phyloP scores from a whole-genome alignment of 2,888 invertebrate species.

The Anthrax anthrax region DNA sequence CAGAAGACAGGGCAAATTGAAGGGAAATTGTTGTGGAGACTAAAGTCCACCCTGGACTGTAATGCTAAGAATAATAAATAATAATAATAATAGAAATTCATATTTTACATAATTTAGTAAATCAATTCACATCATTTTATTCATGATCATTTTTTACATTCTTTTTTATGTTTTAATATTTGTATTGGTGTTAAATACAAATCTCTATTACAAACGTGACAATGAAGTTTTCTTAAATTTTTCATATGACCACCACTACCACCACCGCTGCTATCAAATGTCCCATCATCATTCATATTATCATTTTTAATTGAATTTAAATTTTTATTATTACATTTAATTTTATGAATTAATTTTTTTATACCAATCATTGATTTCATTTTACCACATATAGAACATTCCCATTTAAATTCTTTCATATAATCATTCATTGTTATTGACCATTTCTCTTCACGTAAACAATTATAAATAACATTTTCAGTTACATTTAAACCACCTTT shows the following conservation, averaged over 20 bases:
- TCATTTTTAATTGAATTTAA: too few relatives aligned
- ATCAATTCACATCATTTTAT: too few relatives aligned
- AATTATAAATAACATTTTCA: constrained; percentile 67
- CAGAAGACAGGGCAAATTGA: too few relatives aligned
- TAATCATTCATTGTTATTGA: constrained; percentile 45
- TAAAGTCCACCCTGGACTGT: too few relatives aligned
- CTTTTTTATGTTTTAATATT: constrained; percentile 70
- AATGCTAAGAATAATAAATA: too few relatives aligned
- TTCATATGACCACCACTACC: not conserved
- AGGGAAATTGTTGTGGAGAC: too few relatives aligned
- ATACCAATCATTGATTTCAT: constrained; percentile 48
- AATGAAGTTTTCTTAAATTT: constrained; percentile 39
- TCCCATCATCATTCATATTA: too few relatives aligned
- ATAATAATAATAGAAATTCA: too few relatives aligned
- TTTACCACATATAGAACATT: constrained; percentile 54
- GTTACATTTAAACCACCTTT: constrained; percentile 76
- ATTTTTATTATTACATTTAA: constrained; percentile 5
- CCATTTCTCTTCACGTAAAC: constrained; percentile 54
- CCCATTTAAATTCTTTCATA: constrained; percentile 50
- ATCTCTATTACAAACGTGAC: constrained; percentile 52
- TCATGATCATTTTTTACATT: constrained; percentile 34
- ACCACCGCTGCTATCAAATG: too few relatives aligned
- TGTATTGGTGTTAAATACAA: constrained; percentile 65
- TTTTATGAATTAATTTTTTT: constrained; percentile 59
- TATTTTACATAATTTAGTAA: too few relatives aligned